Percentiles rank a stretch among this genome's conserved stretches.
Conservation (phyloP, 2,113 vertebrate species). For the Recurvirostra avosetta region DNA sequence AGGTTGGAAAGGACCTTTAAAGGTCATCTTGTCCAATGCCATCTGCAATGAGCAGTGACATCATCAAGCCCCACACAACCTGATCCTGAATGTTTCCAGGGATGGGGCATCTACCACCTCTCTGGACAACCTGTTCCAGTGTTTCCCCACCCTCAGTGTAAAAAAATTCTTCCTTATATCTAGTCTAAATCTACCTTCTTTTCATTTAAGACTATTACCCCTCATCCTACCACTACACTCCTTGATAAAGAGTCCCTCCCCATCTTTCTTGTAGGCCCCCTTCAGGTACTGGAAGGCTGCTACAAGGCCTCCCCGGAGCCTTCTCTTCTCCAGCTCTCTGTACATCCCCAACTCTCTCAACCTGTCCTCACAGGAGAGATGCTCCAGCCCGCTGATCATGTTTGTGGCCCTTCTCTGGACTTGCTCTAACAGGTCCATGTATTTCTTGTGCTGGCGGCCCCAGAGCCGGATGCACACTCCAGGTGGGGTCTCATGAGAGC, state of each 20-base stretch:
- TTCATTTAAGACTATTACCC: not conserved
- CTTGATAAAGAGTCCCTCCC: not conserved
- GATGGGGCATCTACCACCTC: not conserved
- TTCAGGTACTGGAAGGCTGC: not conserved
- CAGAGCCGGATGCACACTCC: not conserved
- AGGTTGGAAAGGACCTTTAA: not conserved
- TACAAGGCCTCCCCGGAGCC: not conserved
- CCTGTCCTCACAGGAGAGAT: fast-evolving
- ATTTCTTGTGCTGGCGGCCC: too few relatives aligned
- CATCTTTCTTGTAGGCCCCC: not conserved
- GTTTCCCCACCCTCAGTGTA: too few relatives aligned
- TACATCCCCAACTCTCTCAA: not conserved
- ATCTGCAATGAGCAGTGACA: not conserved
- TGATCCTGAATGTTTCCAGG: not conserved
- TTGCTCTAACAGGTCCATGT: not conserved
- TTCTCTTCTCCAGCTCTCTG: not conserved
- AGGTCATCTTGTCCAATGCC: fast-evolving
- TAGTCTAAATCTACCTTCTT: not conserved
- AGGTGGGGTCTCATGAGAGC: not conserved
- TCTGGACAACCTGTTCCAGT: not conserved
- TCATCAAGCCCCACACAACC: not conserved
- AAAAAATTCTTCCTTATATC: not conserved
- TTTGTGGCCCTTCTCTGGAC: not conserved
- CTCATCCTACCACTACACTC: not conserved
- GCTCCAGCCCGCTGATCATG: not conserved